Percentiles rank a stretch among this genome's conserved stretches.
These are phyloP conservation scores for Eupristina koningsbergeri DNA, from an alignment of 1,140 invertebrate genomes.

Conservation along the genomic window DNA sequence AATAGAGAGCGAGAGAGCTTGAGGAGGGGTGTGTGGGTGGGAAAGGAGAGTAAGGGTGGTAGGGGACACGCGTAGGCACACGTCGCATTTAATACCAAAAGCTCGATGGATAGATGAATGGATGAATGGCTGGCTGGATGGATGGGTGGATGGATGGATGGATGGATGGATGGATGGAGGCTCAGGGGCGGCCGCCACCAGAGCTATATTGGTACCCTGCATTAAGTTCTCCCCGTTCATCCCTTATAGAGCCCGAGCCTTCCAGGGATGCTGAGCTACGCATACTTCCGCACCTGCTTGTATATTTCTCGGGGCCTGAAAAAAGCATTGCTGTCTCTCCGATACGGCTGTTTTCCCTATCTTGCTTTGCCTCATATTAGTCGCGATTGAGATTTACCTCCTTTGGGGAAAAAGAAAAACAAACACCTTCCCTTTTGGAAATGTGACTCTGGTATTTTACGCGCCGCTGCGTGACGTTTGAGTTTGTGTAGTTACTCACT, in stretches of 20 bases:
- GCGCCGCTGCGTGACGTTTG: neutral
- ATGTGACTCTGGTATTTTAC: neutral
- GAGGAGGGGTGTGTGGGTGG: too few species aligned
- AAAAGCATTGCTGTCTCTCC: neutral
- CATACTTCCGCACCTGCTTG: constrained; percentile 37
- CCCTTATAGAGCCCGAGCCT: constrained; percentile 41
- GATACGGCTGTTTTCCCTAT: neutral
- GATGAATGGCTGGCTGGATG: too few species aligned
- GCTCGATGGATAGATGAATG: too few species aligned
- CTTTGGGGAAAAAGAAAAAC: too few species aligned
- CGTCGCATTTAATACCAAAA: constrained; percentile 62
- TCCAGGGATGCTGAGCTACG: neutral
- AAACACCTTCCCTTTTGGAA: too few species aligned
- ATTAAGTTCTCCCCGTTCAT: constrained; percentile 64
- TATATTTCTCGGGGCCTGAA: neutral
- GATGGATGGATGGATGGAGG: too few species aligned
- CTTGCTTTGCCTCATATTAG: neutral
- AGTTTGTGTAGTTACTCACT: neutral
- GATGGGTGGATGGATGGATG: too few species aligned
- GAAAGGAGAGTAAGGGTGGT: neutral
- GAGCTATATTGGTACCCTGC: constrained; percentile 66
- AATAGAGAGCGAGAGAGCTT: too few species aligned
- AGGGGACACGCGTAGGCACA: constrained; percentile 30
- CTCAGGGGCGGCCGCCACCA: constrained; percentile 30
- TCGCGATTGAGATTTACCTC: neutral